Evolutionary conservation across 2,888 invertebrate species (phyloP).

Genomic region (Uloborus plumipes): DNA sequence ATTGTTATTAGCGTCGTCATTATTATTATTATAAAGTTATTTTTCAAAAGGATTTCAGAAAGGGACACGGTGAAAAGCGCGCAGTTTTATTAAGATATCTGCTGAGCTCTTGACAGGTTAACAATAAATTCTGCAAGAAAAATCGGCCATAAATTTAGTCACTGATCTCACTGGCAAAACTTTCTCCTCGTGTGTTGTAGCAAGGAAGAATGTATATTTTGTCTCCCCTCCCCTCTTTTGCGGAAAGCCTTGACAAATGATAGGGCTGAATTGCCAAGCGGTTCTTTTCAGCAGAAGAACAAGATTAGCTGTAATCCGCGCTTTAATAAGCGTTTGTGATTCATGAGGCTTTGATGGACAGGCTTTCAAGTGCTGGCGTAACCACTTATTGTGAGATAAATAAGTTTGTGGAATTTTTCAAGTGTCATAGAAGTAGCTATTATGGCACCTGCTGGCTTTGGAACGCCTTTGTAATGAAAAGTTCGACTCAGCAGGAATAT

Average conservation of each 20-base stretch:
- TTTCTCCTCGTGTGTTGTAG: constrained; percentile 5
- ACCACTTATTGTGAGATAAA: not conserved
- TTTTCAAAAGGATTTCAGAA: constrained; percentile 21
- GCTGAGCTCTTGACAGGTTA: constrained; percentile 28
- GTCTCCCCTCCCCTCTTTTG: not conserved
- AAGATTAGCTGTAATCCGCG: constrained; percentile 24
- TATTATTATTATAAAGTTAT: constrained; percentile 58
- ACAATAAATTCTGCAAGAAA: constrained; percentile 38
- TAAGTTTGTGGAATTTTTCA: not conserved
- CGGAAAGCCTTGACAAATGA: constrained; percentile 52
- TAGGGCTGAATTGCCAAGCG: constrained; percentile 39
- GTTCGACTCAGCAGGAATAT: not conserved
- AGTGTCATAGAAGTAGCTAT: not conserved
- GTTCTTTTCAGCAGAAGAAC: not conserved
- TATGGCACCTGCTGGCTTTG: constrained; percentile 7
- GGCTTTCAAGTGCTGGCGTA: not conserved
- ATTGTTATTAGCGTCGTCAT: constrained; percentile 16
- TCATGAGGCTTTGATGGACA: constrained; percentile 13
- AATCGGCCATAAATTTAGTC: constrained; percentile 18
- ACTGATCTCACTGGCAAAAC: constrained; percentile 23
- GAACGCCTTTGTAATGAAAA: not conserved
- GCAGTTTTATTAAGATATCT: constrained; percentile 48
- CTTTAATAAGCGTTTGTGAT: constrained; percentile 13
- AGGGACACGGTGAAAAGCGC: constrained; percentile 16
- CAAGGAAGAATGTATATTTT: not conserved